Evolutionary conservation across 2,888 invertebrate genomes (phyloP), one percentile per base, ranked within the genome.

Genomic region (Gastrophysa polygoni): DNA sequence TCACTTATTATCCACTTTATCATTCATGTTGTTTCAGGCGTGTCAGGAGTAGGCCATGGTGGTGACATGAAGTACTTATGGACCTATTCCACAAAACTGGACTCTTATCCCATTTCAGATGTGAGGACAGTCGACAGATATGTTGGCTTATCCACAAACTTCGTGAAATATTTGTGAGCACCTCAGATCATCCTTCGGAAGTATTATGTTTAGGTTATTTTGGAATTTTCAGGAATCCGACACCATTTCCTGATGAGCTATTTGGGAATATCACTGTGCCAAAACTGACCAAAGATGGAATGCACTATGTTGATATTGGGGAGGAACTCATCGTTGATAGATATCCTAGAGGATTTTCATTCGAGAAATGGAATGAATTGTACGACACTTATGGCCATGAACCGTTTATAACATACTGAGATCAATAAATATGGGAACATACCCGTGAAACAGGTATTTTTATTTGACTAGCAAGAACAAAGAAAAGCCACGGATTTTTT

Each of bases 241-340:
- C 69, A 11, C 72, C 72, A 0, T 47, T 20, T 11, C 38, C 59
- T 38, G 68, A 70, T 18, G 74, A 70, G 38, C 38, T 70, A 7
- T 63, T 70, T 17, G 62, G 68, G 16, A 64, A 67, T 32, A 57
- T 71, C 48, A 65, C 57, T n/a, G 64, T 68, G 63, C 67, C 69
- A 0, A 59, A 59, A 46, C 46, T 61, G 16, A 61, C 44, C 10
- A 24, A 50, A 24, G 28, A 47, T 2, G 28, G 44, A 17, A 57
- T 66, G 11, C 48, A 47, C n/a, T 66, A 66, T 34, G 10, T 66
- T 29, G 59, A 66, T 54, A 66, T 66, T 18, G 48, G 47, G 10
- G 20, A 43, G 16, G 48, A 60, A 58, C 38, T 63, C n/a, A n/a
- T 18, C 8, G 20, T 66, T 0, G 32, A 34, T 32, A 57, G 32